Evolutionary conservation across 1,140 invertebrate genomes (phyloP), one percentile per base, ranked within the genome.

Genomic region (Neotoxoptera formosana): DNA sequence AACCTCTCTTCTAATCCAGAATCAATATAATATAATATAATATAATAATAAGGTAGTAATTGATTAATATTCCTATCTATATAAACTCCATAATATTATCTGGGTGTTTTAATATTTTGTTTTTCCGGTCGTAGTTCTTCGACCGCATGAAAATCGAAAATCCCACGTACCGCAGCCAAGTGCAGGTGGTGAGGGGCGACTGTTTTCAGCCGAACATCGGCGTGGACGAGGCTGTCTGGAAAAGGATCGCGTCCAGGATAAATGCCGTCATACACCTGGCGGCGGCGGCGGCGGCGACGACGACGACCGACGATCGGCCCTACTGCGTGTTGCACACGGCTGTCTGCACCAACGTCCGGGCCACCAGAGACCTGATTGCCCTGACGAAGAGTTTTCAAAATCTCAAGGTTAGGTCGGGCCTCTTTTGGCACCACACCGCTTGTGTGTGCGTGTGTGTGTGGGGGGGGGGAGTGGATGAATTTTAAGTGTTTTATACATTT

Each of bases 251-350:
- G 30, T 36, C 51, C 17, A 81, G 97, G 95, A 96, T 95, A 21
- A 94, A 94, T 34, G 93, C 94, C 4, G 94, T 99, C 25, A 98
- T 99, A 95, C 98, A 99, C 94, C 97, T 96, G 7, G 98, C 98
- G 9, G 98, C 98, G 7, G 98, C 98, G 2, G 98, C 97, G 7
- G 98, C 98, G 9, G 98, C 98, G 7, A 98, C 98, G 2, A 98
- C 97, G 30, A 96, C 99, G 20, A 97, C 97, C 94, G 98, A 99
- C 95, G 97, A 98, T 95, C 36, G 53, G 21, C 30, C 20, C 95
- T n/a, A 83, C 11, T 23, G 34, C 95, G 96, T 96, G 90, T 95
- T 99, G 51, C 96, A 96, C 94, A 92, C 95, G 25, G 96, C 96
- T 0, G 95, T 96, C 36, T 95, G 96, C 56, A 96, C 96, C 56